A percentile compares a stretch with the other conserved stretches of the same genome.
These are phyloP conservation scores for Megaustenia siamemsis DNA, from an alignment of 2,888 invertebrate genomes.

Conservation along the genomic window DNA sequence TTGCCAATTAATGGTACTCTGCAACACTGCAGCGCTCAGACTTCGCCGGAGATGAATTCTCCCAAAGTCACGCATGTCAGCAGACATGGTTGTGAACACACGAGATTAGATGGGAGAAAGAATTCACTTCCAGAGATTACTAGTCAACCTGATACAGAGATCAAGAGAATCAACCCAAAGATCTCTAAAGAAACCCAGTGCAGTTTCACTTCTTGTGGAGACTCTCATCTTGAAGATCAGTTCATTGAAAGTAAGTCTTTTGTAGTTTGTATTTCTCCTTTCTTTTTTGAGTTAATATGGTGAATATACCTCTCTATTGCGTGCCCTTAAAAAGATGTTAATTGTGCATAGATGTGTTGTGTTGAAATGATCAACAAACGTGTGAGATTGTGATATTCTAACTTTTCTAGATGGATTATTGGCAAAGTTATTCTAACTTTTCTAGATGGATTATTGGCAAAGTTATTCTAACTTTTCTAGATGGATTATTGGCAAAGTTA, in stretches of 20 bases:
- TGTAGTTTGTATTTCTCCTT: background rate
- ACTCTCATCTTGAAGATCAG: slow-evolving; percentile 67
- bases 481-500: no score
- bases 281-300: no score
- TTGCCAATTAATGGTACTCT: slow-evolving; percentile 31
- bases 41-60: slow-evolving; percentile 37
- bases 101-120: slow-evolving; percentile 54
- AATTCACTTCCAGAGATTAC: slow-evolving; percentile 70
- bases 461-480: no score
- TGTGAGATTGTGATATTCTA: no score
- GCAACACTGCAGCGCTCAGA: slow-evolving; percentile 44
- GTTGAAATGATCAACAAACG: no score
- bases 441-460: no score
- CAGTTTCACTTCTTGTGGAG: slow-evolving; percentile 58
- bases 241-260: slow-evolving; percentile 68
- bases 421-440: no score
- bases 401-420: no score
- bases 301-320: no score
- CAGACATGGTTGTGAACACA: slow-evolving; percentile 35
- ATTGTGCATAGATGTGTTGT: no score
- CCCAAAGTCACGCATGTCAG: background rate
- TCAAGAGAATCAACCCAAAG: slow-evolving; percentile 64
- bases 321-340: no score
- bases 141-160: slow-evolving; percentile 62
- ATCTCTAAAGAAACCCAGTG: slow-evolving; percentile 72